A percentile compares a stretch with the other conserved stretches of the same genome.
These are phyloP conservation scores for Aphidius ervi DNA, from an alignment of 1,140 invertebrate genomes.

Conservation along the genomic window DNA sequence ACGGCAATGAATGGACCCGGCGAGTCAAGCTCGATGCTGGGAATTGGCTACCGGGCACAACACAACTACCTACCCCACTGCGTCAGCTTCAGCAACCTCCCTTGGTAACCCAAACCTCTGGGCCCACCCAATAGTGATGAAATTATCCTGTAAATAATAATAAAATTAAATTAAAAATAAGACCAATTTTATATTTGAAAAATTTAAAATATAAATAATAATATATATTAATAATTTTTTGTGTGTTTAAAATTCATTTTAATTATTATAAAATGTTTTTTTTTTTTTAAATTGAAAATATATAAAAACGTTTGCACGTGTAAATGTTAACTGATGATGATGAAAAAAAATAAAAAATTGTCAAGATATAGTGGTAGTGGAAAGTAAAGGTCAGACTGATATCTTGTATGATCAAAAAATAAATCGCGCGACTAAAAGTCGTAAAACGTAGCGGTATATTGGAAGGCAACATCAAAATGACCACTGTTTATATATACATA, in stretches of 20 bases:
- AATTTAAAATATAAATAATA: no score
- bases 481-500: conserved; percentile 5
- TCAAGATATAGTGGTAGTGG: not conserved
- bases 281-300: not conserved
- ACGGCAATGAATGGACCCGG: conserved; percentile 53
- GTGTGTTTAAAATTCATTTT: no score
- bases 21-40: conserved; percentile 48
- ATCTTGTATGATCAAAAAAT: conserved; percentile 22
- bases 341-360: conserved; percentile 4
- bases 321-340: conserved; percentile 7
- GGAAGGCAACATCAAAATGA: not conserved
- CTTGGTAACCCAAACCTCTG: not conserved
- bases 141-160: conserved; percentile 38
- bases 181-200: no score
- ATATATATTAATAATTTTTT: no score
- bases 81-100: conserved; percentile 45
- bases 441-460: conserved; percentile 25
- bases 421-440: conserved; percentile 22
- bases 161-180: no score
- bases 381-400: conserved; percentile 26
- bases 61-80: conserved; percentile 49
- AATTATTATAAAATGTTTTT: not conserved
- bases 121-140: conserved; percentile 22
- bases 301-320: not conserved
- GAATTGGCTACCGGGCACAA: conserved; percentile 54